phyloP scores from a whole-genome alignment of 1,140 invertebrate genomes.

The Drosophila ananassae region DNA sequence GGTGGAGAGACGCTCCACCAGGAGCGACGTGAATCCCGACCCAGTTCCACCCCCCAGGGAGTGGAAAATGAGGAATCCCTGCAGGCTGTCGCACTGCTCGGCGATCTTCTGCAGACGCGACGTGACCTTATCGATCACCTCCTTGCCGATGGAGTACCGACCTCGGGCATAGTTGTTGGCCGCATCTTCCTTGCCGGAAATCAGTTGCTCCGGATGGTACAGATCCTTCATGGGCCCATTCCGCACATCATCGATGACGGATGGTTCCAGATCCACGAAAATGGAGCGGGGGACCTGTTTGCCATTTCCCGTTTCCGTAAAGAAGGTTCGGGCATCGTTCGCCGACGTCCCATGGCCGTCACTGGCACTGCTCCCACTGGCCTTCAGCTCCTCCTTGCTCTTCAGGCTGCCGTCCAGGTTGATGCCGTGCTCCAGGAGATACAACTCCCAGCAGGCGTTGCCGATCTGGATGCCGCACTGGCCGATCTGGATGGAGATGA shows the following conservation, averaged over 20 bases:
- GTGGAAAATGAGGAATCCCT: conserved; percentile 93
- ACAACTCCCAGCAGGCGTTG: conserved; percentile 92
- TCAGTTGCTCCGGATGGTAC: conserved; percentile 89
- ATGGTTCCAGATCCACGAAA: conserved; percentile 85
- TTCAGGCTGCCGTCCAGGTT: conserved; percentile 86
- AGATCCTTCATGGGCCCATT: conserved; percentile 87
- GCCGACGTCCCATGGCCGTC: conserved; percentile 55
- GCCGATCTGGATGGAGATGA: conserved; percentile 88
- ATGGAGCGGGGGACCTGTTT: conserved; percentile 86
- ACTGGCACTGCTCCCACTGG: conserved; percentile 65
- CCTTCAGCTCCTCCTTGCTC: conserved; percentile 62
- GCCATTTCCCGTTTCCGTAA: conserved; percentile 87
- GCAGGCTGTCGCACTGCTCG: conserved; percentile 92
- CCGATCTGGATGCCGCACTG: conserved; percentile 90
- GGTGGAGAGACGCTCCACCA: conserved; percentile 87
- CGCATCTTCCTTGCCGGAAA: conserved; percentile 92
- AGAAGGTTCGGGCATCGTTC: conserved; percentile 86
- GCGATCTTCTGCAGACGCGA: conserved; percentile 89
- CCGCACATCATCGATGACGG: conserved; percentile 86
- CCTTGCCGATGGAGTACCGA: conserved; percentile 91
- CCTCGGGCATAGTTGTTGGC: conserved; percentile 93
- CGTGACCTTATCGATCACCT: conserved; percentile 89
- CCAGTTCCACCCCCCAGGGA: conserved; percentile 93
- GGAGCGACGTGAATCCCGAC: conserved; percentile 88
- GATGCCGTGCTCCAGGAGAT: conserved; percentile 90